Base-by-base conservation (phyloP, 1,140 invertebrate species). In the Dreissena polymorpha region DNA sequence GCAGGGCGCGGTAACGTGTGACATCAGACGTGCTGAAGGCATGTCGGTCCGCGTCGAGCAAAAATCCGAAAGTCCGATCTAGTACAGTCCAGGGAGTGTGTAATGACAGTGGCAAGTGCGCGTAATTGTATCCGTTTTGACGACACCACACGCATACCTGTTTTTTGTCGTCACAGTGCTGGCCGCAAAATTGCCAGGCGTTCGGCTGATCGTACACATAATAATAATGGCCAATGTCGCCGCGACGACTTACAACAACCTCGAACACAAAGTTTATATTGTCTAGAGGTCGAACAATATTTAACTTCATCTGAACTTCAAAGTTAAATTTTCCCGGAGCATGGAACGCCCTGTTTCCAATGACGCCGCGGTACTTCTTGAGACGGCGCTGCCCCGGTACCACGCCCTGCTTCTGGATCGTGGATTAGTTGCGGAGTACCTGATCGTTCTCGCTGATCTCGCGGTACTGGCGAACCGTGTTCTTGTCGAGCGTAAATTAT, bases 231-330 rank as follows among this genome's bases (percentile, higher is more conserved):
- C 86, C 86, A 55, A 88, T 68, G 50, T 88, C 86, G 53, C 80
- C 55, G 0, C 76, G 75, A 10, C 86, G 84, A 73, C 83, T 85
- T n/a, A 81, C 60, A n/a, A 83, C 86, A 12, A 88, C 57, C 70
- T 88, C 86, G 73, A 85, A 88, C 27, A 88, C 76, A 53, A 88
- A 85, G 50, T 88, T 88, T 12, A 83, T 82, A 60, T 86, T 88
- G 53, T 88, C 86, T 39, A 88, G 70, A 0, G 82, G 71, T 50
- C 83, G 84, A 3, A 74, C 67, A 27, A 88, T 83, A 50, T 85
- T 76, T 25, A 70, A 86, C 21, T 69, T 50, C 7, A 88, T 68
- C 39, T 63, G 8, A 2, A 85, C 68, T 76, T 88, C 86, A 76
- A 86, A 88, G 51, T 86, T 86, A 64, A 80, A 85, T 25, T 83